Conservation (phyloP, 2,113 vertebrate genomes). For the Atractosteus spatula region DNA sequence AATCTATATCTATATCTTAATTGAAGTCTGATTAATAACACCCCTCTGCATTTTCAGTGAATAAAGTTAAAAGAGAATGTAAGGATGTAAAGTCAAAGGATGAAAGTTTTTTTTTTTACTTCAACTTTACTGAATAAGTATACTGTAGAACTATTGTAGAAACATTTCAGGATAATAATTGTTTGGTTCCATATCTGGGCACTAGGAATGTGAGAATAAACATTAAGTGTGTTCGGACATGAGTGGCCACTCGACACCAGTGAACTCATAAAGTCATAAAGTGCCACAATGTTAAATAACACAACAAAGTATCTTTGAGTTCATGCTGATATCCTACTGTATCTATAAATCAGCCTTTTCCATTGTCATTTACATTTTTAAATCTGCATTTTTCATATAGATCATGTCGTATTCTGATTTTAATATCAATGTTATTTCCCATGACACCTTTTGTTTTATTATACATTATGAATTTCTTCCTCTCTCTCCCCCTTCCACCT, state of each 20-base stretch:
- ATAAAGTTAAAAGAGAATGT: too few species aligned
- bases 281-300: constrained; percentile 7
- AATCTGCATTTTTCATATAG: constrained; percentile 71
- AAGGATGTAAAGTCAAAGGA: too few species aligned
- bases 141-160: too few species aligned
- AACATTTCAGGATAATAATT: too few species aligned
- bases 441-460: constrained; percentile 76
- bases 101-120: too few species aligned
- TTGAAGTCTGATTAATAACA: too few species aligned
- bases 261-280: constrained; percentile 19
- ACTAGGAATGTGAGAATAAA: too few species aligned
- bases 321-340: constrained; percentile 67
- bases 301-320: constrained; percentile 39
- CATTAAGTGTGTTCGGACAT: neutral
- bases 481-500: constrained; percentile 48
- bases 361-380: constrained; percentile 66
- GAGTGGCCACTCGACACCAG: neutral
- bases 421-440: constrained; percentile 77
- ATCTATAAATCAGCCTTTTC: constrained; percentile 72
- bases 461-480: constrained; percentile 76
- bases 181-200: neutral
- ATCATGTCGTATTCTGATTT: constrained; percentile 70
- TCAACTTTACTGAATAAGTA: too few species aligned
- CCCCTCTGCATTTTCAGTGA: too few species aligned
- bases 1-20: too few species aligned